These are phyloP conservation scores for Eilema depressum DNA, from an alignment of 2,888 invertebrate genomes.

Conservation along the genomic window DNA sequence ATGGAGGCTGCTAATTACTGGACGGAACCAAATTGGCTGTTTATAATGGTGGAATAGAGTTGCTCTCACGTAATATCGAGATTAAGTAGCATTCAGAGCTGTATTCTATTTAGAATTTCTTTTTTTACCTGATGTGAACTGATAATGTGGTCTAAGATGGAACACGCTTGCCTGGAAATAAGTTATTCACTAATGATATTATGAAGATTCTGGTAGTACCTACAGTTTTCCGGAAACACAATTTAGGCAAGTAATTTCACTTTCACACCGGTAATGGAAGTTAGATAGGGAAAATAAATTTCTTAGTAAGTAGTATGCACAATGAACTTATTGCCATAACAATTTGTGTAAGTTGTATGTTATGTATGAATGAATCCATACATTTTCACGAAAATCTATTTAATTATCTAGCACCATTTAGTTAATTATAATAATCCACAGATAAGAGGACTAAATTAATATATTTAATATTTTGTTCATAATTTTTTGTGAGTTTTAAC, in stretches of 20 bases:
- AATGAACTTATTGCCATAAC: too few species aligned
- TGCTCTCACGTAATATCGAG: not conserved
- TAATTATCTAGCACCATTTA: not conserved
- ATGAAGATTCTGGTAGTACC: not conserved
- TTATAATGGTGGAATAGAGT: not conserved
- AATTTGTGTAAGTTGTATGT: too few species aligned
- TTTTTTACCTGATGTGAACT: not conserved
- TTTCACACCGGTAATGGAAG: too few species aligned
- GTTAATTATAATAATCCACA: too few species aligned
- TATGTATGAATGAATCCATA: too few species aligned
- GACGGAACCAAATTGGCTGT: not conserved
- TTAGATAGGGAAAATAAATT: too few species aligned
- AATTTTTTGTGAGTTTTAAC: too few species aligned
- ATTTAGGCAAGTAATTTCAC: too few species aligned
- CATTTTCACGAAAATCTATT: too few species aligned
- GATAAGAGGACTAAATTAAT: too few species aligned
- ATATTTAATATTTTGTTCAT: not conserved
- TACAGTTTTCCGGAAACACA: too few species aligned
- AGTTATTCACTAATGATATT: not conserved
- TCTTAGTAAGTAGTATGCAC: too few species aligned
- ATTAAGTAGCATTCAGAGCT: not conserved
- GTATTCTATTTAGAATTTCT: not conserved
- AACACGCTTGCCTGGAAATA: not conserved
- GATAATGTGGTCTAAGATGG: not conserved
- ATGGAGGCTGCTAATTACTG: constrained; percentile 20